These are phyloP conservation scores for Todiramphus chloris DNA, from an alignment of 2,113 vertebrate genomes.

Conservation along the genomic window DNA sequence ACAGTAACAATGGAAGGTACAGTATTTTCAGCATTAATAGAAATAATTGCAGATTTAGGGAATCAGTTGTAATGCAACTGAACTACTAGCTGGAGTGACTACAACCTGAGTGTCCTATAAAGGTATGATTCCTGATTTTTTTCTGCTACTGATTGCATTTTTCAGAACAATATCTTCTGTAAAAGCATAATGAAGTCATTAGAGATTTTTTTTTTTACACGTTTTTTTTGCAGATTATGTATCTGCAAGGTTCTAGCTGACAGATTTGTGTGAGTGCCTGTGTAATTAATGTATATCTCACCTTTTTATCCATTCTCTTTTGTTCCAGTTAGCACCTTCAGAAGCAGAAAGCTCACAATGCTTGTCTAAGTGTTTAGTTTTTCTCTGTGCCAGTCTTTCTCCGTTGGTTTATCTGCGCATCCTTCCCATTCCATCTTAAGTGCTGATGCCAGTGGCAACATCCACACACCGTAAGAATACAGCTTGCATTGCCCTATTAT, in stretches of 20 bases:
- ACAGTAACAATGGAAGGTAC: not conserved
- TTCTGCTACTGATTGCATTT: not conserved
- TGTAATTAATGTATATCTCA: not conserved
- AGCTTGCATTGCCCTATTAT: slow-evolving; percentile 50
- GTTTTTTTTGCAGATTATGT: not conserved
- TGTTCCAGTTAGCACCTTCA: not conserved
- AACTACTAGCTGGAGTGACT: not conserved
- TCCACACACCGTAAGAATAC: not conserved
- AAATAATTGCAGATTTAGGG: not conserved
- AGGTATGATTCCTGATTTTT: not conserved
- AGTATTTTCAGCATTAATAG: not conserved
- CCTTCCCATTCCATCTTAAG: slow-evolving; percentile 50
- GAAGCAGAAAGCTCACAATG: not conserved
- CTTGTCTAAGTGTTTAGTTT: not conserved
- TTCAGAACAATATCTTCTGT: not conserved
- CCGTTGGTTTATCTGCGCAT: slow-evolving; percentile 14
- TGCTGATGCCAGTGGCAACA: slow-evolving; percentile 49
- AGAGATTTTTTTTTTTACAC: not conserved
- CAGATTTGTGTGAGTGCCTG: not conserved
- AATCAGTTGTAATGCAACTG: not conserved
- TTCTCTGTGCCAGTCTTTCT: slow-evolving; percentile 37
- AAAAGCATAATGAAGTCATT: not conserved
- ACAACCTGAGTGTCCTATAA: not conserved
- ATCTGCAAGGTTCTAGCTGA: not conserved
- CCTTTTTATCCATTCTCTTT: not conserved